A percentile compares a stretch with the other conserved stretches of the same genome.
These are phyloP conservation scores for Xestia rhomboidea DNA, from an alignment of 2,888 invertebrate species.

Conservation along the genomic window DNA sequence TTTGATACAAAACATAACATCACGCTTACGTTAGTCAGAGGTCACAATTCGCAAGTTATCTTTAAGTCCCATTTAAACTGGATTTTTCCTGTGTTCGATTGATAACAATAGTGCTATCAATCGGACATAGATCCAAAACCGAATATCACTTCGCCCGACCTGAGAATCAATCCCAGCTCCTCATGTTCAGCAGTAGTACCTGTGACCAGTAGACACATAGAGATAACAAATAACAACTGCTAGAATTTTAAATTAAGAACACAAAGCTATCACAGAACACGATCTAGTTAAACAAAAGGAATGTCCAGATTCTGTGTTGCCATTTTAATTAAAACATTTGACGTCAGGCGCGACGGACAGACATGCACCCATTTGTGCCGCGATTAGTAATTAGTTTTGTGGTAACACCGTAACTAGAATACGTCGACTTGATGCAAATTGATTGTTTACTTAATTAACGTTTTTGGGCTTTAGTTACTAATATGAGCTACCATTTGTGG, in stretches of 20 bases:
- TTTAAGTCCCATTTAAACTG: no score
- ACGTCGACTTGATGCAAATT: not conserved
- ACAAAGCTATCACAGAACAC: constrained; percentile 4
- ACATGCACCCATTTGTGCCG: constrained; percentile 31
- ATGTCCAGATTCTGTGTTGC: constrained; percentile 25
- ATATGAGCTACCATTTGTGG: not conserved
- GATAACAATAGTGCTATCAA: not conserved
- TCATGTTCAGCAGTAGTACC: not conserved
- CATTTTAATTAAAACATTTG: constrained; percentile 54
- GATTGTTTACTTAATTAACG: constrained; percentile 18
- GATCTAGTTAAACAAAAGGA: constrained; percentile 6
- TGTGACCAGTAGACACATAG: not conserved
- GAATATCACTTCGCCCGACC: not conserved
- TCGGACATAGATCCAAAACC: not conserved
- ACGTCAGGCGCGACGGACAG: constrained; percentile 21
- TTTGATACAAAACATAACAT: not conserved
- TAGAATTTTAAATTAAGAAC: not conserved
- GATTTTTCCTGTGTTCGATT: no score
- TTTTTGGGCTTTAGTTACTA: not conserved
- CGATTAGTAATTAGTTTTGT: constrained; percentile 48
- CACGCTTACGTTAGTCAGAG: not conserved
- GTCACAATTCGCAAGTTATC: not conserved
- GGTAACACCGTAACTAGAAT: constrained; percentile 19
- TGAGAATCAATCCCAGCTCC: not conserved
- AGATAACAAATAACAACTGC: not conserved